phyloP scores from a whole-genome alignment of 2,797 vertebrate genomes.

The Ciconia nigra region DNA sequence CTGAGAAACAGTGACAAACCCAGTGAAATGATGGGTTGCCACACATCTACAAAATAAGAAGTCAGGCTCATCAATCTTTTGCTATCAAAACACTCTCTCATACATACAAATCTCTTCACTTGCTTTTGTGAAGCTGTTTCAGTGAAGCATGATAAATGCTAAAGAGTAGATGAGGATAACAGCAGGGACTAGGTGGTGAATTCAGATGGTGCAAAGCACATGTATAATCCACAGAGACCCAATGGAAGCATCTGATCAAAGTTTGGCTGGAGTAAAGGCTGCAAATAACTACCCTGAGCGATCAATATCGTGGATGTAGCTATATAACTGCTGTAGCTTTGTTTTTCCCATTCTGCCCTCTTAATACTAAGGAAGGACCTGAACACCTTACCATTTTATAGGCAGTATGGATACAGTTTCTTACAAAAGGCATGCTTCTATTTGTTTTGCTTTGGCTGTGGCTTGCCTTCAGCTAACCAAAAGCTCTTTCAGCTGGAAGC shows the following conservation, averaged over 20 bases:
- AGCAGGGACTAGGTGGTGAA: neutral
- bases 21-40: conserved; percentile 23
- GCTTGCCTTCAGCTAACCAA: neutral
- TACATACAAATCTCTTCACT: neutral
- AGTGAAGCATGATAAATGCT: neutral
- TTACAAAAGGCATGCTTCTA: neutral
- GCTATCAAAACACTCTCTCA: conserved; percentile 42
- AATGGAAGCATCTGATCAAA: neutral
- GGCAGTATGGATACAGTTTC: neutral
- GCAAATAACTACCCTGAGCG: neutral
- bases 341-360: neutral
- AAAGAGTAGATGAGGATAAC: neutral
- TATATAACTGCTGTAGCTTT: neutral
- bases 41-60: neutral
- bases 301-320: rapidly evolving
- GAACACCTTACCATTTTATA: neutral
- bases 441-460: neutral
- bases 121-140: neutral
- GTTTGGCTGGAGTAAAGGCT: neutral
- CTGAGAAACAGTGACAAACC: neutral
- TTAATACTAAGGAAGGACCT: neutral
- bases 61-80: conserved; percentile 27
- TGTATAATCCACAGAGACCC: neutral
- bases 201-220: neutral
- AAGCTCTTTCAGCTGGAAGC: neutral